A percentile compares a stretch with the other conserved stretches of the same genome.
Evolutionary conservation across 2,888 invertebrate genomes (phyloP).

Genomic region (Diadegma fenestrale): DNA sequence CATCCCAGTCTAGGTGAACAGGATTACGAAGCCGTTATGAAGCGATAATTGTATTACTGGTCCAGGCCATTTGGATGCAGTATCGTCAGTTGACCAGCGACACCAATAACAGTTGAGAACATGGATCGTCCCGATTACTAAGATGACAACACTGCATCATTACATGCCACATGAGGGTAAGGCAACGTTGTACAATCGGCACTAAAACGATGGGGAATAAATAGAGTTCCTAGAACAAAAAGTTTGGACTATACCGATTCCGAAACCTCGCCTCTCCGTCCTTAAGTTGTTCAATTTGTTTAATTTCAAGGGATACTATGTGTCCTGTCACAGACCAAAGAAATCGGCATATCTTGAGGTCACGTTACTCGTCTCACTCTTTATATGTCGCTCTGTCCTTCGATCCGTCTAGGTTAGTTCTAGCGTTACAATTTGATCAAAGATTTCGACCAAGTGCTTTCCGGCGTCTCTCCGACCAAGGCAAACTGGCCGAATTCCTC

Average conservation of each 20-base stretch:
- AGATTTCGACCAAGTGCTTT: constrained; percentile 66
- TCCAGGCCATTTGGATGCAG: constrained; percentile 48
- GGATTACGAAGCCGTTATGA: constrained; percentile 77
- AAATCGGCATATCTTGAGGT: background rate
- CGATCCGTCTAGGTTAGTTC: background rate
- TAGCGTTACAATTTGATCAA: constrained; percentile 61
- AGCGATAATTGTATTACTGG: constrained; percentile 77
- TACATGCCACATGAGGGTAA: background rate
- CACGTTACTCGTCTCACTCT: background rate
- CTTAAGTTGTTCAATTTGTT: too few species aligned
- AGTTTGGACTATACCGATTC: background rate
- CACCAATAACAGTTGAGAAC: constrained; percentile 29
- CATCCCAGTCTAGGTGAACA: constrained; percentile 59
- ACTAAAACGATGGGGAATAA: background rate
- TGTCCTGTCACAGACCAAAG: background rate
- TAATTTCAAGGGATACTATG: background rate
- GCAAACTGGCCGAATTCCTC: constrained; percentile 77
- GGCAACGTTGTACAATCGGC: background rate
- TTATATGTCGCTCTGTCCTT: background rate
- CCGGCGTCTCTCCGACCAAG: constrained; percentile 50
- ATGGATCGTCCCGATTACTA: constrained; percentile 22
- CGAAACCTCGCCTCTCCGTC: background rate
- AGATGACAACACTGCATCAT: constrained; percentile 13
- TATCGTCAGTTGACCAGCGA: constrained; percentile 40
- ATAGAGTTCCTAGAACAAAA: background rate